Percentiles rank a stretch among this genome's conserved stretches.
Conservation (phyloP, 1,140 invertebrate species). For the Drosophila eugracilis region DNA sequence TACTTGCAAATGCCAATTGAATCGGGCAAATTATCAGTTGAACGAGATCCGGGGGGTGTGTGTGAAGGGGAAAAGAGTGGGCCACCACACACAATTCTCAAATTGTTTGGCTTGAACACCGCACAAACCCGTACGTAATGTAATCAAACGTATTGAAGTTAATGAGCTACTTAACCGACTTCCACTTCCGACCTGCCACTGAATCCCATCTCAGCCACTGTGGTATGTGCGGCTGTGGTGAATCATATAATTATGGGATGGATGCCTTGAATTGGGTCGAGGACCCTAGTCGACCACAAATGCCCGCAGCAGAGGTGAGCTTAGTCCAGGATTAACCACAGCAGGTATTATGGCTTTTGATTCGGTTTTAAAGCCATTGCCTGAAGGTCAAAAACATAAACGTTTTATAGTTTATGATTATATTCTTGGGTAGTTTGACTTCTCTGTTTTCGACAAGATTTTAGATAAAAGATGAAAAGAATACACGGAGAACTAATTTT, state of each 20-base stretch:
- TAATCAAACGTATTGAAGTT: constrained; percentile 59
- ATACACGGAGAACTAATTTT: not conserved
- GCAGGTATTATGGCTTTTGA: not conserved
- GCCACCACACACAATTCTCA: constrained; percentile 20
- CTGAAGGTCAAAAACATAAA: not conserved
- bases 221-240: constrained; percentile 12
- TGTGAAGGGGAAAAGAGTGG: not conserved
- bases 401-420: too few relatives aligned
- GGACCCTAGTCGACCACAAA: constrained; percentile 46
- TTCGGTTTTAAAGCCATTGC: not conserved
- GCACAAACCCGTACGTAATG: constrained; percentile 50
- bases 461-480: too few relatives aligned
- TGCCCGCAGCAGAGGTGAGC: constrained; percentile 21
- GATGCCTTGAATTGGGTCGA: constrained; percentile 63
- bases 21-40: constrained; percentile 33
- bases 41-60: too few relatives aligned
- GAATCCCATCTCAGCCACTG: constrained; percentile 22
- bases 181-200: constrained; percentile 30
- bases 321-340: constrained; percentile 8
- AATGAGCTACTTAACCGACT: constrained; percentile 77
- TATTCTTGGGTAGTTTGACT: too few relatives aligned
- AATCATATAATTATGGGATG: constrained; percentile 34
- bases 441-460: too few relatives aligned
- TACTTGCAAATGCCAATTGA: constrained; percentile 41
- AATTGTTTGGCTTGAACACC: constrained; percentile 52